Conservation (phyloP, 2,113 vertebrate species). For the Acanthisitta chloris region DNA sequence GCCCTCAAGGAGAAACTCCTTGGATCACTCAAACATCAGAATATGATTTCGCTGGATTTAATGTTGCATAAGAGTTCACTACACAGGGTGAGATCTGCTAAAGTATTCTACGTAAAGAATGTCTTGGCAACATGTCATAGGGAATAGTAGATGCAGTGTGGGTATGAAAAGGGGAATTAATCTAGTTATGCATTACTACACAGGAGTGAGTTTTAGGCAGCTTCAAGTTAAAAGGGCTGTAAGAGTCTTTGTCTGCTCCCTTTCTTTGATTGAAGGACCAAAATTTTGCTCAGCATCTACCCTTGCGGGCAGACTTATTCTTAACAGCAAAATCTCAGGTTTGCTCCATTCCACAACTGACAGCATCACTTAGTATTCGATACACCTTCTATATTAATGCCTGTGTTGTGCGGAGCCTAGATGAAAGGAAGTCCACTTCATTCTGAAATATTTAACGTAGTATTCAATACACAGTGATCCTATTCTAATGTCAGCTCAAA, state of each 20-base stretch:
- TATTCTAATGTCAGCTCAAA: neutral
- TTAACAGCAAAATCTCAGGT: neutral
- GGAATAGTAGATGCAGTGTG: neutral
- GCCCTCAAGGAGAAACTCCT: neutral
- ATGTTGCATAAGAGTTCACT: neutral
- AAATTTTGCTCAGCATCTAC: neutral
- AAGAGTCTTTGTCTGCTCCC: neutral
- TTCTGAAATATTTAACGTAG: neutral
- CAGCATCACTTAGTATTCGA: neutral
- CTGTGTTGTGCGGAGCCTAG: neutral
- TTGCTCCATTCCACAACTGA: neutral
- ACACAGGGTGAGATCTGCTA: neutral
- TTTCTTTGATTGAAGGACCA: neutral
- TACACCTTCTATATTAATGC: neutral
- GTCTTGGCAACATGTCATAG: neutral
- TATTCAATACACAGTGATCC: neutral
- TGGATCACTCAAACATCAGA: neutral
- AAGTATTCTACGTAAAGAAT: neutral
- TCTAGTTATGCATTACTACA: rapidly evolving
- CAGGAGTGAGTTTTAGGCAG: neutral
- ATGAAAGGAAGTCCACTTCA: neutral
- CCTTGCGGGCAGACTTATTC: neutral
- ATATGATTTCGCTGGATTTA: neutral
- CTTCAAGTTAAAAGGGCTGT: neutral
- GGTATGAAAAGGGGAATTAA: neutral